phyloP scores from a whole-genome alignment of 2,888 invertebrate species.

The Orchesella flavescens region DNA sequence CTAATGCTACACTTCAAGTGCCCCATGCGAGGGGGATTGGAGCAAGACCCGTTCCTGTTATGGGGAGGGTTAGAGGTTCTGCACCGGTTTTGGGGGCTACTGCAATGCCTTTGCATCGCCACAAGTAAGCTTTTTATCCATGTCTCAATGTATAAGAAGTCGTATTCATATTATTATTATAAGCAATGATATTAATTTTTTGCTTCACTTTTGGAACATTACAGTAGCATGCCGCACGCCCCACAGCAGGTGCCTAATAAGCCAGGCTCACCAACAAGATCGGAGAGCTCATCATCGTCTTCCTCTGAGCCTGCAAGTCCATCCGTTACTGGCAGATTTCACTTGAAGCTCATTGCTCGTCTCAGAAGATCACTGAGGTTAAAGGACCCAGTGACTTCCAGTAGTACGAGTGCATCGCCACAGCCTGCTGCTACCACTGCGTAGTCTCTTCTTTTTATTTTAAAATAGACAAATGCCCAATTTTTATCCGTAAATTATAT shows the following conservation, averaged over 20 bases:
- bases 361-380: constrained; percentile 67
- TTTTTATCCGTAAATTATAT: not conserved
- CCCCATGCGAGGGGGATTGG: constrained; percentile 9
- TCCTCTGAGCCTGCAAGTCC: constrained; percentile 61
- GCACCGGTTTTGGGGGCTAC: constrained; percentile 67
- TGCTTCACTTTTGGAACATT: constrained; percentile 4
- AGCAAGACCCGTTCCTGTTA: constrained; percentile 57
- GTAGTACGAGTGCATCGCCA: constrained; percentile 25
- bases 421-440: constrained; percentile 44
- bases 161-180: not conserved
- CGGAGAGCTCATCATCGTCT: constrained; percentile 68
- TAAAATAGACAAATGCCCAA: not conserved
- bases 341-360: constrained; percentile 67
- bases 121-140: constrained; percentile 51
- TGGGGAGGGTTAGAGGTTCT: constrained; percentile 68
- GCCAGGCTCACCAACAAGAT: constrained; percentile 59
- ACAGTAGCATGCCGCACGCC: constrained; percentile 66
- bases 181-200: not conserved
- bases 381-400: constrained; percentile 66
- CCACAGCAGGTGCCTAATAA: constrained; percentile 60
- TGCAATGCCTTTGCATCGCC: constrained; percentile 59
- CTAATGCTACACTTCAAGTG: constrained; percentile 39
- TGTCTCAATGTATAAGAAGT: not conserved
- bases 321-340: constrained; percentile 63
- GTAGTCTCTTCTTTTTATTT: constrained; percentile 15